phyloP scores from a whole-genome alignment of 2,888 invertebrate species.

The Incurvaria masculella region DNA sequence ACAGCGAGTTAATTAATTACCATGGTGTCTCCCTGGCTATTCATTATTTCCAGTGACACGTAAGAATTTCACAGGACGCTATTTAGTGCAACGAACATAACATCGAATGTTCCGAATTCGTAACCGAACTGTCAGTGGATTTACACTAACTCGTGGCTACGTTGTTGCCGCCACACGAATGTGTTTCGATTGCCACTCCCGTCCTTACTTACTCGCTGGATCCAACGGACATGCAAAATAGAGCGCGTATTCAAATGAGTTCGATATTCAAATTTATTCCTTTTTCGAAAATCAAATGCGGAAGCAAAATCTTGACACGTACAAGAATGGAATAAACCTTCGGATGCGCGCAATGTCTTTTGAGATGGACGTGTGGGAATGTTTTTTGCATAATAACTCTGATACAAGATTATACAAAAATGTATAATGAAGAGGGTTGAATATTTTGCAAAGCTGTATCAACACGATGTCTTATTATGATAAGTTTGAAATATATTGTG shows the following conservation, averaged over 20 bases:
- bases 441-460: neutral
- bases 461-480: neutral
- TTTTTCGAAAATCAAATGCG: slow-evolving; percentile 34
- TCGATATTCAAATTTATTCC: slow-evolving; percentile 47
- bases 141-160: too few species aligned
- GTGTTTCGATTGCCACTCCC: too few species aligned
- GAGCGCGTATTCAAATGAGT: slow-evolving; percentile 29
- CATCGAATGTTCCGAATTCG: slow-evolving; percentile 9
- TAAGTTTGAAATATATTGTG: neutral
- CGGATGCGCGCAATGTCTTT: neutral
- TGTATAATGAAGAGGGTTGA: neutral
- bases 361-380: neutral
- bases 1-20: too few species aligned
- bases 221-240: slow-evolving; percentile 44
- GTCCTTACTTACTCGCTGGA: too few species aligned
- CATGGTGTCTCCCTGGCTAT: too few species aligned
- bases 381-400: neutral
- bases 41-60: too few species aligned
- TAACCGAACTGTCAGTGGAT: slow-evolving; percentile 23
- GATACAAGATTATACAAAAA: neutral
- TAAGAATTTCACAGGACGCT: too few species aligned
- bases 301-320: slow-evolving; percentile 55
- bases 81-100: too few species aligned
- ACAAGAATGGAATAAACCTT: slow-evolving; percentile 46
- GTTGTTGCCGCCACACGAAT: too few species aligned